phyloP scores from a whole-genome alignment of 2,797 vertebrate species.

The Holocentrus rufus region DNA sequence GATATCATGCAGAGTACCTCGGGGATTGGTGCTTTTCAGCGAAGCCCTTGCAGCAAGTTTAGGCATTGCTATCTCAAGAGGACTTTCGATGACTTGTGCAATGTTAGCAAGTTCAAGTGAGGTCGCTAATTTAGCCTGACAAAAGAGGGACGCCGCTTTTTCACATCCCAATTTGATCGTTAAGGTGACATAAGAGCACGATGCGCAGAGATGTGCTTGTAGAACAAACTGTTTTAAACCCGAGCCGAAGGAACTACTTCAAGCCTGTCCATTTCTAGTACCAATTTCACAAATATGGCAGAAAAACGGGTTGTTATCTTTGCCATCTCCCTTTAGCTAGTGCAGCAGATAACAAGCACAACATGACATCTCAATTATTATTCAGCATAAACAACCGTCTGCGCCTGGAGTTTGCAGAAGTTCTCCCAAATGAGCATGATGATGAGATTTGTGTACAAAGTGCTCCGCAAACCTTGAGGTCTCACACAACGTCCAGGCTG shows the following conservation, averaged over 20 bases:
- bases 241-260: slow-evolving; percentile 35
- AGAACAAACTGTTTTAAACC: slow-evolving; percentile 22
- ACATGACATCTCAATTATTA: slow-evolving; percentile 68
- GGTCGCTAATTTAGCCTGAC: slow-evolving; percentile 3
- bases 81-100: slow-evolving; percentile 49
- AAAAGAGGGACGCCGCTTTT: slow-evolving; percentile 13
- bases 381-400: slow-evolving; percentile 61
- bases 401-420: slow-evolving; percentile 47
- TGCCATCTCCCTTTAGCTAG: slow-evolving; percentile 41
- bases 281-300: slow-evolving; percentile 46
- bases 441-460: slow-evolving; percentile 65
- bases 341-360: slow-evolving; percentile 59
- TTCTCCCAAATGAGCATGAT: slow-evolving; percentile 57
- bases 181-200: neutral
- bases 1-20: slow-evolving; percentile 32
- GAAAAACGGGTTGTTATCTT: slow-evolving; percentile 51
- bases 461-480: slow-evolving; percentile 46
- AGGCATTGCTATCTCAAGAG: slow-evolving; percentile 28
- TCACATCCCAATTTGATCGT: slow-evolving; percentile 12
- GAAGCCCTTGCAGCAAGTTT: slow-evolving; percentile 35
- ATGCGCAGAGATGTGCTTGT: slow-evolving; percentile 21
- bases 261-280: slow-evolving; percentile 29
- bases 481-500: slow-evolving; percentile 28
- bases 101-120: slow-evolving; percentile 43
- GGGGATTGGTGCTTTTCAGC: slow-evolving; percentile 32